Conservation (phyloP, 2,113 vertebrate genomes). For the Spilogale gracilis region DNA sequence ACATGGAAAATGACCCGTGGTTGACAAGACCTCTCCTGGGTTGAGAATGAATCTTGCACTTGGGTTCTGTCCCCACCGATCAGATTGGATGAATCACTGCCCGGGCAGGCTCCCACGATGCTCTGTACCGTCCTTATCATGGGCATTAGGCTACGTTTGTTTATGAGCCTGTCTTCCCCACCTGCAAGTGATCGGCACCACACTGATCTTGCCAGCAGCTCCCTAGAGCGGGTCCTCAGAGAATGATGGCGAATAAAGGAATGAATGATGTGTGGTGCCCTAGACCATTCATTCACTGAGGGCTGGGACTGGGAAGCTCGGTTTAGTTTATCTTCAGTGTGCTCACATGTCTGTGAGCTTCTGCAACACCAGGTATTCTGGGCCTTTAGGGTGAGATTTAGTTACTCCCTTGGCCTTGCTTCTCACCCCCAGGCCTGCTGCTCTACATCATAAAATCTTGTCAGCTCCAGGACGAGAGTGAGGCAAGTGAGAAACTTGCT, state of each 20-base stretch:
- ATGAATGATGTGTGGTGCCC: background rate
- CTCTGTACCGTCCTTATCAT: background rate
- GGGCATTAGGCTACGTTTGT: background rate
- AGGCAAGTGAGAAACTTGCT: background rate
- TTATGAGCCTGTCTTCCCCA: background rate
- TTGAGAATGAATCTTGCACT: slow-evolving; percentile 6
- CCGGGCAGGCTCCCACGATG: accelerated
- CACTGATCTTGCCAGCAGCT: background rate
- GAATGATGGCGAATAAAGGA: background rate
- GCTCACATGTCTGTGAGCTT: accelerated
- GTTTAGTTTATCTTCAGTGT: background rate
- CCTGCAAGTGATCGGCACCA: background rate
- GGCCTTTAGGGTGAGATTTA: background rate
- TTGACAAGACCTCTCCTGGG: slow-evolving; percentile 38
- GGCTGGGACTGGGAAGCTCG: background rate
- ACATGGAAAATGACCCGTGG: background rate
- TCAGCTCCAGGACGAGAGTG: background rate
- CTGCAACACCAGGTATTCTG: too few relatives aligned
- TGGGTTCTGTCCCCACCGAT: background rate
- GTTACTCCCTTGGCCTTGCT: background rate
- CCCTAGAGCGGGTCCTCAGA: background rate
- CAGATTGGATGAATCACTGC: background rate
- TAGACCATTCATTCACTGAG: background rate
- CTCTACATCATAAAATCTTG: background rate
- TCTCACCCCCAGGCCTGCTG: background rate